Evolutionary conservation across 2,888 invertebrate species (phyloP), one percentile per base, ranked within the genome.

Genomic region (Ctena decussata): DNA sequence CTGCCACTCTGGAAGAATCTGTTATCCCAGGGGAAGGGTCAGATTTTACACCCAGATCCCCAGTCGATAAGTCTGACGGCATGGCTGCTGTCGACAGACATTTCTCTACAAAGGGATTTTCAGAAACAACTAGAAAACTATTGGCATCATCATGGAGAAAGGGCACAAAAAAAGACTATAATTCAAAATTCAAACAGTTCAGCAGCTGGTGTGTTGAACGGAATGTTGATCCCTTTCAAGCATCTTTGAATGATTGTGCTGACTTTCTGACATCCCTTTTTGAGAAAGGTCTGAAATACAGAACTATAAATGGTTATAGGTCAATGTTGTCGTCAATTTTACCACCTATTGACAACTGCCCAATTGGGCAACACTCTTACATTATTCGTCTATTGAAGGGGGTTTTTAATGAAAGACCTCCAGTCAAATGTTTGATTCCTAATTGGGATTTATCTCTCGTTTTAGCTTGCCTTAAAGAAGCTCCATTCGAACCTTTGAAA

Each of bases 1-100:
- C 80, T 80, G 24, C 24, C 73, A 46, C 27, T 1, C 21, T 39
- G 39, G 35, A 30, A 18, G 39, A 77, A 46, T 27, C 41, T 74
- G n/a, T 27, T 83, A 24, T 27, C 37, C 8, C 70, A 79, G 21
- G 41, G 18, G 70, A 69, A 49, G 60, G 37, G 12, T n/a, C 18
- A 39, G 71, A 41, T 82, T 21, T n/a, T 35, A 6, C 81, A 81
- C 32, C 76, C 70, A 44, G 21, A 60, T 35, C 77, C 77, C n/a
- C 35, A 82, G 41, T 15, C 32, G 3, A 35, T 80, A 27, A 32
- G 72, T 57, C 65, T 77, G 80, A n/a, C n/a, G n/a, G 80, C 80
- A 73, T 80, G 80, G 80, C 49, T 72, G 32, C 74, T 74, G 30
- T 80, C 80, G 27, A 69, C 69, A 65, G 46, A 80, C 49, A 46